A percentile compares a stretch with the other conserved stretches of the same genome.
Conservation (phyloP, 2,797 vertebrate species). For the Columba guinea region DNA sequence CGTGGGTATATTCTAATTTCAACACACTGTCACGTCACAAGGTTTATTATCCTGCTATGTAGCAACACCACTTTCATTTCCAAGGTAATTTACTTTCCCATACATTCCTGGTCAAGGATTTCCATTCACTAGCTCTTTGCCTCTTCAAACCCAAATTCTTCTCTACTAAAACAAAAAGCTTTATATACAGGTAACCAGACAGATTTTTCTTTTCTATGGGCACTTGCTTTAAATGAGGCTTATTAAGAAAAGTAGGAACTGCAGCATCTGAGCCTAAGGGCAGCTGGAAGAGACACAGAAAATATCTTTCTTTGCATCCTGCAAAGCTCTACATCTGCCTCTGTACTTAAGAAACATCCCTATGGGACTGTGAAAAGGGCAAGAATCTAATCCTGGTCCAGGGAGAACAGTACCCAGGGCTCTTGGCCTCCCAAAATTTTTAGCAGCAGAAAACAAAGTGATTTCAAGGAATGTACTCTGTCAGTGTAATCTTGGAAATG, state of each 20-base stretch:
- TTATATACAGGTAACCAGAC: background rate
- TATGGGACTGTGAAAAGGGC: background rate
- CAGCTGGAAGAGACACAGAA: background rate
- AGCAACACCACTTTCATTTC: background rate
- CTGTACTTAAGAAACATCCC: background rate
- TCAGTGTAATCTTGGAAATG: background rate
- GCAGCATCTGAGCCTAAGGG: background rate
- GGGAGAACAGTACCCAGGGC: background rate
- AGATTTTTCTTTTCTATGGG: background rate
- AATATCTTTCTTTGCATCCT: background rate
- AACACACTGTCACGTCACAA: background rate
- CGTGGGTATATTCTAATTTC: background rate
- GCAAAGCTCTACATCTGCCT: background rate
- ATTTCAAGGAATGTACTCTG: slow-evolving; percentile 10
- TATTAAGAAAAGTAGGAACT: background rate
- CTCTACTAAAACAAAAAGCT: background rate
- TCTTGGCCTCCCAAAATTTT: background rate
- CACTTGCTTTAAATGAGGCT: background rate
- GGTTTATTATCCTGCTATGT: background rate
- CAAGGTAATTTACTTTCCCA: background rate
- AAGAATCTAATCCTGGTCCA: background rate
- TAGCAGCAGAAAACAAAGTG: background rate
- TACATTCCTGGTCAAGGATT: background rate
- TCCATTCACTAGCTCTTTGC: background rate
- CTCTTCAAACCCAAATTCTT: background rate